Evolutionary conservation across 2,113 vertebrate genomes (phyloP).

Genomic region (Orthonyx spaldingii): DNA sequence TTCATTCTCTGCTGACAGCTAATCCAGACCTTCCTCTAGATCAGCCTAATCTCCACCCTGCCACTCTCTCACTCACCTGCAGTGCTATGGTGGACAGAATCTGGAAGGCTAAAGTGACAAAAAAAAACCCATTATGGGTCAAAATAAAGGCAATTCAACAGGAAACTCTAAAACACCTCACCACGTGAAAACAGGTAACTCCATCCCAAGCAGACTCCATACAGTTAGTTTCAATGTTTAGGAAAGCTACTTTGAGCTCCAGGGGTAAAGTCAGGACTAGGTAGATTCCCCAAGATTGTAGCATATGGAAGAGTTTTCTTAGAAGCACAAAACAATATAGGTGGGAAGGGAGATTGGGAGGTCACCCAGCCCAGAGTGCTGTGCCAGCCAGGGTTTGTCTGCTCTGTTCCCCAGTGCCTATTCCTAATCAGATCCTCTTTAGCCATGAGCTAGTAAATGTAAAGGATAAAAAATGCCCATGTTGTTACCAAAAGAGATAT

Average conservation of each 20-base stretch:
- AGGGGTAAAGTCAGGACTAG: neutral
- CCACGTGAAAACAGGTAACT: rapidly evolving
- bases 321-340: neutral
- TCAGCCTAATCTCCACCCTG: neutral
- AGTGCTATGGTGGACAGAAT: neutral
- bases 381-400: neutral
- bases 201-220: neutral
- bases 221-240: neutral
- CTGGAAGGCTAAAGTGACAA: neutral
- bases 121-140: neutral
- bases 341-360: neutral
- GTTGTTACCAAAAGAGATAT: neutral
- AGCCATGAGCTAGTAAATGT: neutral
- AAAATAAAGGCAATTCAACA: neutral
- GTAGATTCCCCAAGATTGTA: too few relatives aligned
- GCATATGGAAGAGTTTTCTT: neutral
- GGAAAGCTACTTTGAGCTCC: neutral
- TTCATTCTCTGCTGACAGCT: neutral
- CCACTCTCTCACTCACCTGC: rapidly evolving
- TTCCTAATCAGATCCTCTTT: neutral
- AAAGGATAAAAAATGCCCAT: neutral
- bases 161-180: neutral
- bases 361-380: neutral
- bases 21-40: neutral
- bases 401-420: neutral